Percentiles rank a stretch among this genome's conserved stretches.
phyloP scores from a whole-genome alignment of 2,888 invertebrate species.

The Drosophila limbata region DNA sequence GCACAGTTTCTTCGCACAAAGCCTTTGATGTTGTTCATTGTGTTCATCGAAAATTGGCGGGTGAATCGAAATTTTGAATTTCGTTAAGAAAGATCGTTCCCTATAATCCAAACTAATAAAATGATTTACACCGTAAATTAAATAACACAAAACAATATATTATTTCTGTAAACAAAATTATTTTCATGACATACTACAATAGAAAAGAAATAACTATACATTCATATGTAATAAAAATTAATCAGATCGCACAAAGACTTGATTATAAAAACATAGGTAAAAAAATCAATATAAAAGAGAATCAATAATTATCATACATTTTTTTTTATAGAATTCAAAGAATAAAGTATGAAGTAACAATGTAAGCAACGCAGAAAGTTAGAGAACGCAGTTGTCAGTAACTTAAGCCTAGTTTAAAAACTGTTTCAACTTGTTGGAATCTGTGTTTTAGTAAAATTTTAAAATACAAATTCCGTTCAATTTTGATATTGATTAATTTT shows the following conservation, averaged over 20 bases:
- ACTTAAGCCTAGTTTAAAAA: too few relatives aligned
- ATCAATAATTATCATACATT: too few relatives aligned
- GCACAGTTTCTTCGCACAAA: background rate
- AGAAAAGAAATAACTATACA: background rate
- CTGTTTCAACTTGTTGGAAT: background rate
- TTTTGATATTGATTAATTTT: background rate
- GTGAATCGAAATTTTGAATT: slow-evolving; percentile 11
- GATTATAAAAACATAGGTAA: too few relatives aligned
- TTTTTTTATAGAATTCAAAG: too few relatives aligned
- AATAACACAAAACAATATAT: background rate
- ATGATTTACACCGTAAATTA: slow-evolving; percentile 1
- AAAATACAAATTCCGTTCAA: background rate
- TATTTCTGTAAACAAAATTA: background rate
- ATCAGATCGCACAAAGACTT: too few relatives aligned
- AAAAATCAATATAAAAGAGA: too few relatives aligned
- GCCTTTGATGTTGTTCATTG: background rate
- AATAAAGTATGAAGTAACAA: too few relatives aligned
- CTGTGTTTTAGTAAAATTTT: background rate
- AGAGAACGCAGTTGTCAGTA: too few relatives aligned
- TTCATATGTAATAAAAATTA: too few relatives aligned
- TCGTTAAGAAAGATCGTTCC: background rate
- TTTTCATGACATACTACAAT: slow-evolving; percentile 7
- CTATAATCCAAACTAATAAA: background rate
- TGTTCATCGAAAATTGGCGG: background rate
- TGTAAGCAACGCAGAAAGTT: too few relatives aligned